phyloP scores from a whole-genome alignment of 2,113 vertebrate species.

The Nymphicus hollandicus region DNA sequence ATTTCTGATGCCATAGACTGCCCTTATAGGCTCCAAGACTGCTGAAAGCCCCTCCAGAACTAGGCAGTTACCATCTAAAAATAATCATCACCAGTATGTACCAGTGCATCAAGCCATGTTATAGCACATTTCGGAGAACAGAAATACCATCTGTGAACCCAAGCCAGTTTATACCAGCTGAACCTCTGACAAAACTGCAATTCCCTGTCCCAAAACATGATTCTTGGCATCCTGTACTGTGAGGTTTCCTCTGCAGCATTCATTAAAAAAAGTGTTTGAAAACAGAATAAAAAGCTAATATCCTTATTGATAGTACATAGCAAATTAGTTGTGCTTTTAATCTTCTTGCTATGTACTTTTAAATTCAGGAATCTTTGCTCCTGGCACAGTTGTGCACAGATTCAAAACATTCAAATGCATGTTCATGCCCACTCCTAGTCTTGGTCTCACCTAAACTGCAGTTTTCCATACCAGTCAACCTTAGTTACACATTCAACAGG shows the following conservation, averaged over 20 bases:
- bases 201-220: background rate
- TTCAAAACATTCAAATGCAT: background rate
- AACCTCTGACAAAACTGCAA: background rate
- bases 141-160: background rate
- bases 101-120: fast-evolving
- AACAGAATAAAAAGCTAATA: background rate
- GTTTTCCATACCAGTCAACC: background rate
- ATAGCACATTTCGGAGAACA: background rate
- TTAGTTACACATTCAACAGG: background rate
- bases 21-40: background rate
- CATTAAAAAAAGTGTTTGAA: background rate
- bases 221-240: background rate
- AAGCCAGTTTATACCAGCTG: background rate
- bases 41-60: background rate
- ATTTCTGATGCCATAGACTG: background rate
- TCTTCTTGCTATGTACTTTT: background rate
- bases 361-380: background rate
- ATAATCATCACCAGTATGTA: background rate
- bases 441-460: background rate
- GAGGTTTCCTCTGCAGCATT: background rate
- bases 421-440: background rate
- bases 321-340: background rate
- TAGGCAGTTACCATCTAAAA: background rate
- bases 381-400: background rate
- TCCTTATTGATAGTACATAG: background rate